Evolutionary conservation across 2,113 vertebrate genomes (phyloP), one percentile per base, ranked within the genome.

Genomic region (Tretioscincus oriximinensis): DNA sequence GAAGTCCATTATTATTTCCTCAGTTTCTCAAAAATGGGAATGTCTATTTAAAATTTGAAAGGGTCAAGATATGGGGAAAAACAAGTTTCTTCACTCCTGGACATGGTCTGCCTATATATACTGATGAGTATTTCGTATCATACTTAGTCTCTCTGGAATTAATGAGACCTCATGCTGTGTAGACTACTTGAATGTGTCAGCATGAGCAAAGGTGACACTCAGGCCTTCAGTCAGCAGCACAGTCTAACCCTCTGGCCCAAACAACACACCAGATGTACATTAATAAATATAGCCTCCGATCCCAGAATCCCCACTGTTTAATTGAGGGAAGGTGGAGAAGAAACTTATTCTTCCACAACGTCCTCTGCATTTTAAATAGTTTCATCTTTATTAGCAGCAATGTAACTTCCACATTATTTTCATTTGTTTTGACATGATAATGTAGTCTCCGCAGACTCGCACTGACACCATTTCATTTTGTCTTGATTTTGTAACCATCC

Each of bases 371-470:
- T 70, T 26, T 77, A 74, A 84, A 64, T 60, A 41, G 66, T 24
- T 83, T 9, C 28, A 41, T 81, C 51, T 49, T 28, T 73, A 29
- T 89, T 68, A 84, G 11, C 49, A 51, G 73, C 41, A 21, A 73
- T 84, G 10, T 76, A 73, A 63, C 63, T 83, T 58, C 41, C 14
- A 69, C 67, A 24, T 87, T 45, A 76, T 63, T 26, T 87, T 72
- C 18, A 60, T 49, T 86, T 80, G 41, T 80, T 76, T 82, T 70
- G 77, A 85, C 71, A 84, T 60, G 35, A 54, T 73, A 84, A 84
- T 86, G 47, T 77, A 65, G 83, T 79, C 60, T 83, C 6, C 74
- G 14, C 31, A 61, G 10, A 83, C 1, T 86, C 51, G 65, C 28
- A 77, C 7, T 85, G 65, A 31, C 70, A 81, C 81, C 9, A 45